Base-by-base conservation (phyloP, 2,888 invertebrate species). In the Mamestra brassicae region DNA sequence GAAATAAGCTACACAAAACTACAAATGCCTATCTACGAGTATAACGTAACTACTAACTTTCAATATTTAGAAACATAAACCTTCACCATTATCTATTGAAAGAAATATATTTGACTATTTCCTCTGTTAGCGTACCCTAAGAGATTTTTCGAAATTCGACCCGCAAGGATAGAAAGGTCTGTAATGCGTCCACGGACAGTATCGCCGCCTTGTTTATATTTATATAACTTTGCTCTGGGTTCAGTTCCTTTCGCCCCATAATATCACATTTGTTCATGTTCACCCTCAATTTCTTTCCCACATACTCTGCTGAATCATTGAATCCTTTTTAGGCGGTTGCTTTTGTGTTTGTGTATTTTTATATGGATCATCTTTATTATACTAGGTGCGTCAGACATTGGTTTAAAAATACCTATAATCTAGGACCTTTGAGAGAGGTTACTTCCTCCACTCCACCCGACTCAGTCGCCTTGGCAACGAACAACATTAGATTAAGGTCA, bases 111-210 rank as follows among this genome's bases (percentile, higher is more conserved):
- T 62, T 62, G 71, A 85, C 73, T 72, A 83, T 82, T 81, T 77
- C 54, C 67, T 61, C 76, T 74, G 55, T 76, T 77, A 74, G 63
- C 74, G 54, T 52, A 69, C 77, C 78, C 87, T 76, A 77, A 85
- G 76, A 84, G 75, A 83, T 85, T 83, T 84, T 83, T 76, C 42
- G 85, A 81, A 86, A 86, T 75, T 85, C 78, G 85, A 86, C 85
- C 85, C 78, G 66, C 67, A 75, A 78, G 81, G 73, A 80, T 85
- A 83, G 87, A 80, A 77, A 78, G 86, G 88, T 74, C 76, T 70
- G 65, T 87, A 81, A 87, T 85, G 80, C 71, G 87, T 86, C 79
- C 87, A 74, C 83, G 74, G 75, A 71, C 76, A 77, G 80, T 74
- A 87, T 77, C 74, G 54, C 58, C 50, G 67, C 65, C 58, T 76